Evolutionary conservation across 2,113 vertebrate genomes (phyloP).

Genomic region (Ciconia boyciana): DNA sequence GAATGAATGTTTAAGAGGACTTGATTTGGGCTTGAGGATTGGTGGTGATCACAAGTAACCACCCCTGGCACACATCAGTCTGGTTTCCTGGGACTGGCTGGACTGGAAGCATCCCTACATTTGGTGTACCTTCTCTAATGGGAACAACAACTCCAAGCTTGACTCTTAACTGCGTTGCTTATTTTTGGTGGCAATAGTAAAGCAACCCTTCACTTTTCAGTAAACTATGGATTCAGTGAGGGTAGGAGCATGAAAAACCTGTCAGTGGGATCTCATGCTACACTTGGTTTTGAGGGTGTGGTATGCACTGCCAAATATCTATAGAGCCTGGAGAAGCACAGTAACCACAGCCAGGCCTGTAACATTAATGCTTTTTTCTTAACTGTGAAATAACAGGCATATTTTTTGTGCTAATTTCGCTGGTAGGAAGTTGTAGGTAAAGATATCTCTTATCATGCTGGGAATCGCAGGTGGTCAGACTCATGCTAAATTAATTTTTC

Average conservation of each 20-base stretch:
- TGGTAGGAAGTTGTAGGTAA: background rate
- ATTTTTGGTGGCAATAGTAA: background rate
- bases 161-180: background rate
- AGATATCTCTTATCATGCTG: background rate
- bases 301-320: background rate
- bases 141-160: background rate
- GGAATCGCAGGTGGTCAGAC: background rate
- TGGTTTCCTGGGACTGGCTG: background rate
- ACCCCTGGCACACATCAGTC: fast-evolving
- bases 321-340: background rate
- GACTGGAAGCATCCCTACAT: background rate
- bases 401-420: background rate
- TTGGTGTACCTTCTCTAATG: background rate
- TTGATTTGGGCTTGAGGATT: background rate
- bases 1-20: background rate
- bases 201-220: background rate
- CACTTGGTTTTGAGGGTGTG: background rate
- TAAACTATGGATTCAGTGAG: background rate
- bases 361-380: background rate
- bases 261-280: background rate
- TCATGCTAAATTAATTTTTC: background rate
- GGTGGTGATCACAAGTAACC: background rate
- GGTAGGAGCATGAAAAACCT: background rate
- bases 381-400: background rate
- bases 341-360: background rate